Percentiles rank a stretch among this genome's conserved stretches.
Evolutionary conservation across 2,797 vertebrate species (phyloP).

Genomic region (Clarias platycephalus): DNA sequence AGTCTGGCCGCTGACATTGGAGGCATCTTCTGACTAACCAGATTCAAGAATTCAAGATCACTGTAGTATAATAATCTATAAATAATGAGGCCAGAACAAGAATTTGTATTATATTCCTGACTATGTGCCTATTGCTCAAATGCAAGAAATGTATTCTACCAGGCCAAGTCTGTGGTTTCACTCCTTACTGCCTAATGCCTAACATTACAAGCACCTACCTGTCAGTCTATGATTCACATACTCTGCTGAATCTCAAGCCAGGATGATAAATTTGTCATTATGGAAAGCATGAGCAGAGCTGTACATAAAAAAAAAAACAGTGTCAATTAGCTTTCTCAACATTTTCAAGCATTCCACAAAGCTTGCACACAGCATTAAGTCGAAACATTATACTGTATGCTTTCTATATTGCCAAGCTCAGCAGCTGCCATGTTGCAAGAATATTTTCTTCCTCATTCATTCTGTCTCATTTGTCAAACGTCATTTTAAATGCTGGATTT

Average conservation of each 20-base stretch:
- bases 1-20: not conserved
- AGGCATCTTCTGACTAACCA: not conserved
- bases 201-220: not conserved
- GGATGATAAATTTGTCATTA: not conserved
- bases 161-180: not conserved
- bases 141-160: not conserved
- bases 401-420: constrained; percentile 22
- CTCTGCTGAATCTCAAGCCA: not conserved
- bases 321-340: not conserved
- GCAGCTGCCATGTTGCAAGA: constrained; percentile 3
- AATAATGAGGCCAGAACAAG: not conserved
- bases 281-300: not conserved
- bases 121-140: not conserved
- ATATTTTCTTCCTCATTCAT: constrained; percentile 12
- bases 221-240: not conserved
- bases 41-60: not conserved
- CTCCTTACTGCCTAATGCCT: not conserved
- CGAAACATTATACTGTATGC: constrained; percentile 17
- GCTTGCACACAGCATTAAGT: constrained; percentile 14
- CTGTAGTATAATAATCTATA: not conserved
- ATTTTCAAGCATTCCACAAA: not conserved
- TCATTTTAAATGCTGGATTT: not conserved
- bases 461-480: not conserved
- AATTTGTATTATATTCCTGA: not conserved
- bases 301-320: not conserved